Evolutionary conservation across 2,888 invertebrate species (phyloP), one percentile per base, ranked within the genome.

Genomic region (Eucriotettix oculatus): DNA sequence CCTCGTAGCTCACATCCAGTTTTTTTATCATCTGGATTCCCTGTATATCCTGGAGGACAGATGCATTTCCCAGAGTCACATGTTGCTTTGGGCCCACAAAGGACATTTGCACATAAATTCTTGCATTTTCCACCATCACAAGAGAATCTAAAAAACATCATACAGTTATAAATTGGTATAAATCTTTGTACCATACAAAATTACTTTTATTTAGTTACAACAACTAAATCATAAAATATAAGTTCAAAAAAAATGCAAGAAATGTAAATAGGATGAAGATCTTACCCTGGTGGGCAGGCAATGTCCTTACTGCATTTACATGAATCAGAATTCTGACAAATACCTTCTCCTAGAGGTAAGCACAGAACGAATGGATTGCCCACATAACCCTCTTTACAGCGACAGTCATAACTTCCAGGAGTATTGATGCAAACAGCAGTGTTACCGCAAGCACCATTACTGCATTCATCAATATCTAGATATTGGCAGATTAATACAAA

Each of bases 391-490:
- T 87, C 86, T 70, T 87, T 85, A 70, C 96, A 96, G 52, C 87
- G 82, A 71, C 96, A 96, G 70, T 90, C 90, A 71, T 85, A 95
- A 67, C 87, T 85, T 58, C 95, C 95, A 14, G 86, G 82, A 0
- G 89, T 88, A 71, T 96, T 95, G 65, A 93, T 86, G 70, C 96
- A 96, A 54, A 86, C 85, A 1, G 95, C 92, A 71, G 90, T 88
- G 68, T 82, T 79, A 10, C 88, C 91, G 69, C 90, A 90, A 0
- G 88, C 88, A 68, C 84, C 85, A 62, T 77, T 78, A 62, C 77
- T 78, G 69, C 91, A 92, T 74, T 92, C 91, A 69, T 92, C 85
- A 58, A 90, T 81, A 70, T 92, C 77, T 74, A 64, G 42, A 65
- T 62, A 29, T 29, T 29, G 29, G 29, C 7, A 29, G 7, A 2